Percentiles rank a stretch among this genome's conserved stretches.
These are phyloP conservation scores for Engraulis encrasicolus DNA, from an alignment of 2,113 vertebrate species.

Conservation along the genomic window DNA sequence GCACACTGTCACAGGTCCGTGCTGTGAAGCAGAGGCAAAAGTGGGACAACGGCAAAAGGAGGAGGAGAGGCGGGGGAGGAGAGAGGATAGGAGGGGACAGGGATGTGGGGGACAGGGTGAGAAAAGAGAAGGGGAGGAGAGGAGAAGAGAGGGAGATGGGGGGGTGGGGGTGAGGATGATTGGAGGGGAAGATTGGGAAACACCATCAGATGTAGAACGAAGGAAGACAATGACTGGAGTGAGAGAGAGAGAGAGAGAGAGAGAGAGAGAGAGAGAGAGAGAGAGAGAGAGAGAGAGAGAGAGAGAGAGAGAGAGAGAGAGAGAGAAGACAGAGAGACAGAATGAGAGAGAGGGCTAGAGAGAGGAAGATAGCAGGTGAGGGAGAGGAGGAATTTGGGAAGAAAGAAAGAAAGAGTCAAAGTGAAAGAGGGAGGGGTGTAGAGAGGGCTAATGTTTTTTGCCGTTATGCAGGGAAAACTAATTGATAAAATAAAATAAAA, in stretches of 20 bases:
- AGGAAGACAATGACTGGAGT: too few species aligned
- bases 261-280: not conserved
- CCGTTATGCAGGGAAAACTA: too few species aligned
- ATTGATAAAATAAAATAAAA: too few species aligned
- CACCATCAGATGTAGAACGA: not conserved
- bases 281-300: not conserved
- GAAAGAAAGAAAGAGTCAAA: not conserved
- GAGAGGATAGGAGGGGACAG: not conserved
- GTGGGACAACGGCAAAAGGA: not conserved
- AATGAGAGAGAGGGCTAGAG: not conserved
- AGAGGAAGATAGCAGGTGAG: not conserved
- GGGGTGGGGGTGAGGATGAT: not conserved
- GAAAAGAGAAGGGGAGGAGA: not conserved
- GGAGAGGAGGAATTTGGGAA: not conserved
- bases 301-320: not conserved
- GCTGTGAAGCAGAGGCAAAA: not conserved
- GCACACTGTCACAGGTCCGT: not conserved
- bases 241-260: not conserved
- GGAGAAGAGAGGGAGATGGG: not conserved
- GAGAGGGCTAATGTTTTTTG: conserved; percentile 9
- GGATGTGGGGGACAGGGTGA: not conserved
- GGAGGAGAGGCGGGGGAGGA: not conserved
- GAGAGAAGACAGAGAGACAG: not conserved
- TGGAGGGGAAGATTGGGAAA: not conserved
- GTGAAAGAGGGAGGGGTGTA: not conserved